Evolutionary conservation across 2,797 vertebrate genomes (phyloP).

Genomic region (Bovichtus diacanthus): DNA sequence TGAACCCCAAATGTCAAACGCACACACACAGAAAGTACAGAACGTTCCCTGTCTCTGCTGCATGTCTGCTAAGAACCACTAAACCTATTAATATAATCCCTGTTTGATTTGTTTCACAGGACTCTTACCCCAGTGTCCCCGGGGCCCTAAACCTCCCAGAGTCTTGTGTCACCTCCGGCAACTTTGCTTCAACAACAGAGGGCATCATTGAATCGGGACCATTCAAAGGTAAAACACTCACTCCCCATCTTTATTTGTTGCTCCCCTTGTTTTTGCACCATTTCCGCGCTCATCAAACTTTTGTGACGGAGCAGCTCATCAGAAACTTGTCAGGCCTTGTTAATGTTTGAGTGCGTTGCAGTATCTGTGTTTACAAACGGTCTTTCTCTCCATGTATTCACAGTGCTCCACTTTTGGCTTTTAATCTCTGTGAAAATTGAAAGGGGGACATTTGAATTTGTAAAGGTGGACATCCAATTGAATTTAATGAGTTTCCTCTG

Average conservation of each 20-base stretch:
- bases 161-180: slow-evolving; percentile 86
- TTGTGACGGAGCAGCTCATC: slow-evolving; percentile 4
- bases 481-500: slow-evolving; percentile 78
- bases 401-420: slow-evolving; percentile 8
- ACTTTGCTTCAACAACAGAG: slow-evolving; percentile 88
- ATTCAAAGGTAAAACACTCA: slow-evolving; percentile 84
- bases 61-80: not conserved
- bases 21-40: not conserved
- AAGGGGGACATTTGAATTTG: slow-evolving; percentile 78
- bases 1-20: not conserved
- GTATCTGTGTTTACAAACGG: slow-evolving; percentile 4
- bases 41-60: not conserved
- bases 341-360: slow-evolving; percentile 18
- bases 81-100: not conserved
- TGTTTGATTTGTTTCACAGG: slow-evolving; percentile 77
- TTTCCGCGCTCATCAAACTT: not conserved
- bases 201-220: slow-evolving; percentile 89
- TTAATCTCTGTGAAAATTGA: slow-evolving; percentile 43
- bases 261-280: not conserved
- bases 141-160: slow-evolving; percentile 89
- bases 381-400: not conserved
- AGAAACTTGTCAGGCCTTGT: not conserved
- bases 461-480: slow-evolving; percentile 71
- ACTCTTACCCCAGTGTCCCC: slow-evolving; percentile 84
- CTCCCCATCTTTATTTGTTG: not conserved